Evolutionary conservation across 1,140 invertebrate species (phyloP).

Genomic region (Macrostomum lignano): DNA sequence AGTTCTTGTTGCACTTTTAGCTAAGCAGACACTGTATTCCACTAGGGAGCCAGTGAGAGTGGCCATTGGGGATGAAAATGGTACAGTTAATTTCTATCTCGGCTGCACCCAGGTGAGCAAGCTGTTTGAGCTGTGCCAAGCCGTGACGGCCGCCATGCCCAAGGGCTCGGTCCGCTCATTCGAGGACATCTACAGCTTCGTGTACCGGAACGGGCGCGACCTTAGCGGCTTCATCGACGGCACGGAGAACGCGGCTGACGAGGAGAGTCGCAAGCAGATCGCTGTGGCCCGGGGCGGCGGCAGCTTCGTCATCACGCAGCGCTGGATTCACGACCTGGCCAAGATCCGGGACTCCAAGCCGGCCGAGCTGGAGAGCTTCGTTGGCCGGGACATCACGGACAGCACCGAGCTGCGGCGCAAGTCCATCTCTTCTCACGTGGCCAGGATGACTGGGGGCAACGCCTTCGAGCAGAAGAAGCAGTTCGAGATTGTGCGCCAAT

Average conservation of each 20-base stretch:
- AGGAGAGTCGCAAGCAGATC: constrained; percentile 14
- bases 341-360: constrained; percentile 12
- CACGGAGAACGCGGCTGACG: constrained; percentile 20
- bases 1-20: too few species aligned
- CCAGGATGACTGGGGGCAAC: constrained; percentile 20
- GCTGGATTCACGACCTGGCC: constrained; percentile 21
- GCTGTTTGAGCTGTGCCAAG: constrained; percentile 17
- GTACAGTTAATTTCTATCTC: constrained; percentile 22
- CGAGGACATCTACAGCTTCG: constrained; percentile 23
- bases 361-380: constrained; percentile 15
- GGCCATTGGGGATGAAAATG: too few species aligned
- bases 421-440: constrained; percentile 17
- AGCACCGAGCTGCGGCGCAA: constrained; percentile 17
- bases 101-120: constrained; percentile 18
- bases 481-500: constrained; percentile 18
- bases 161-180: constrained; percentile 12
- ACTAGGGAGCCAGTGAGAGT: too few species aligned
- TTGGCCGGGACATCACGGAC: constrained; percentile 14
- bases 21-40: too few species aligned
- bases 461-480: constrained; percentile 13
- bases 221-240: constrained; percentile 25
- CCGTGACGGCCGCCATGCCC: constrained; percentile 14
- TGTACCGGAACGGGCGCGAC: constrained; percentile 18
- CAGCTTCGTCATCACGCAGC: constrained; percentile 24
- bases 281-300: constrained; percentile 20